Base-by-base conservation (phyloP, 2,888 invertebrate species). In the Congeria kusceri region DNA sequence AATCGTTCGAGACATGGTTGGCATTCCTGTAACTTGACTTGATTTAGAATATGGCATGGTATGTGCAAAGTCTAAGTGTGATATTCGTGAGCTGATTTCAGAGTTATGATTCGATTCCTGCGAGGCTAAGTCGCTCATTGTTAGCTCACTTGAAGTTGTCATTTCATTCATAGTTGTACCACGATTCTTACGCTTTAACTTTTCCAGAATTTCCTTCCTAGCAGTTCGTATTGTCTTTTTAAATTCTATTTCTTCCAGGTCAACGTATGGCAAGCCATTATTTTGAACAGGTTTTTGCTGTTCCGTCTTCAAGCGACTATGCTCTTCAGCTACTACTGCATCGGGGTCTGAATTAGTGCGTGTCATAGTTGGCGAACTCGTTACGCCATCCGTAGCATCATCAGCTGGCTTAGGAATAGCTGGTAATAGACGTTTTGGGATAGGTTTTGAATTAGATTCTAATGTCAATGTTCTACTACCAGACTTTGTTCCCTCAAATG, bases 171-270 rank as follows among this genome's bases (percentile, higher is more conserved):
- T 15, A 39, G 39, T 11, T 20, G n/a, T 57, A 46, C 58, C 23
- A 11, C 61, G 18, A 70, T 76, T 76, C 58, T 53, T 68, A 18
- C 65, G 72, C 23, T 78, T 75, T 7, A 82, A 20, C 49, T 49
- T 75, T 29, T 82, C 78, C 23, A 82, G 75, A 25, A 82, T 78
- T 32, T 82, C 72, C n/a, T 71, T 56, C 9, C 82, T 68, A 3
- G 78, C 73, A 11, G 75, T 76, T 62, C 75, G 63, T 1, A 82
- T 66, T 13, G 75, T 62, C 39, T 78, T 78, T 39, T 73, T 69
- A 61, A 82, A 82, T 44, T 75, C 64, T 15, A 82, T 65, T 58
- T 82, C 82, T 25, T 82, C 82, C 0, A 76, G 67, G 44, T 80
- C 80, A 32, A 70, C 59, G 49, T 69, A 49, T 20, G 63, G 27